Conservation (phyloP, 2,888 invertebrate genomes). For the Clanis bilineata region DNA sequence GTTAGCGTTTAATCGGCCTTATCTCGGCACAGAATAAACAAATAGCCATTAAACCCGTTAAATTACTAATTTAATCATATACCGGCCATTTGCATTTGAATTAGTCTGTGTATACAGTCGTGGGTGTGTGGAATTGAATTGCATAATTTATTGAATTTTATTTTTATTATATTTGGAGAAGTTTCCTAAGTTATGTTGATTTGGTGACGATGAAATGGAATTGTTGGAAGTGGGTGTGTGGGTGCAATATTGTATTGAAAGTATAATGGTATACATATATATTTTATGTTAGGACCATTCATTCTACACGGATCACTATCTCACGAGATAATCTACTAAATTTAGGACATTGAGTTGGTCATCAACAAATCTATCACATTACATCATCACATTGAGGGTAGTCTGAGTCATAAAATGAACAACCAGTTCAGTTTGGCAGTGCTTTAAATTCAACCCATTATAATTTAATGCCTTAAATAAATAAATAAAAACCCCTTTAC, state of each 20-base stretch:
- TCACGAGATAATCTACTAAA: too few species aligned
- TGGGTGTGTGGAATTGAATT: neutral
- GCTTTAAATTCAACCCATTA: too few species aligned
- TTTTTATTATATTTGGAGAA: neutral
- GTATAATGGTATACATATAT: neutral
- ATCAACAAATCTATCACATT: too few species aligned
- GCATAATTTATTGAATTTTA: neutral
- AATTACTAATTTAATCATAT: constrained; percentile 71
- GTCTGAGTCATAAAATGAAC: too few species aligned
- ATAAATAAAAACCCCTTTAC: neutral
- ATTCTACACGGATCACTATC: too few species aligned
- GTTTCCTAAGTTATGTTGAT: neutral
- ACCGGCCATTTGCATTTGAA: constrained; percentile 54
- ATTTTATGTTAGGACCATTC: too few species aligned
- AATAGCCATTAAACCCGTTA: constrained; percentile 64
- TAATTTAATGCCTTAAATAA: neutral
- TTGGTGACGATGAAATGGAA: neutral
- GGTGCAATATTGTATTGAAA: neutral
- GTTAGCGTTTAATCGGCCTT: constrained; percentile 66
- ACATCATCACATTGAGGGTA: too few species aligned
- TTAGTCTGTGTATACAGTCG: constrained; percentile 1
- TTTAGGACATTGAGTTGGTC: too few species aligned
- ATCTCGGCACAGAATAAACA: constrained; percentile 66
- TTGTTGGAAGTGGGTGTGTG: too few species aligned
- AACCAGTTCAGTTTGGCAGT: too few species aligned